These are phyloP conservation scores for Pomatostomus ruficeps DNA, from an alignment of 2,113 vertebrate genomes.

Conservation along the genomic window DNA sequence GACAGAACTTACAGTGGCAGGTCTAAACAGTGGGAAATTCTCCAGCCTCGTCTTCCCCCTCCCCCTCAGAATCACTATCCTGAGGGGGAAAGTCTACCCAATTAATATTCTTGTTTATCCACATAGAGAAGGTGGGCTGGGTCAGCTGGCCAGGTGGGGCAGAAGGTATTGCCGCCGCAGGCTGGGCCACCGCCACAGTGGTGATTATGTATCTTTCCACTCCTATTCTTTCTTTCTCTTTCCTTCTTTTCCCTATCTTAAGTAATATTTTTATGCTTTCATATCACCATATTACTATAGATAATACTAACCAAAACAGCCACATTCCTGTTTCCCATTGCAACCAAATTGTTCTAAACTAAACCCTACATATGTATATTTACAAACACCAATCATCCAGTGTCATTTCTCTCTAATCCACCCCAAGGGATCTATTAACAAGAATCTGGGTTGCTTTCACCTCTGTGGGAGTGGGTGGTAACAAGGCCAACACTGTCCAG, in stretches of 20 bases:
- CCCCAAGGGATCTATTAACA: neutral
- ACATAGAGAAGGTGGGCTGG: no score
- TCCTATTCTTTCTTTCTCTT: neutral
- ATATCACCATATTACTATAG: neutral
- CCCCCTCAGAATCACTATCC: no score
- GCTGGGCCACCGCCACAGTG: no score
- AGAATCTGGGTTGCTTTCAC: neutral
- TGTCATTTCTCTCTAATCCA: rapidly evolving
- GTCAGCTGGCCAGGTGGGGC: no score
- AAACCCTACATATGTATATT: neutral
- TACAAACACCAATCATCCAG: no score
- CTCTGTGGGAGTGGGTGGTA: rapidly evolving
- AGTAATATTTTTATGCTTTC: neutral
- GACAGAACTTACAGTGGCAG: no score
- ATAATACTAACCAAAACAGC: no score
- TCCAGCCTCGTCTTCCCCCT: no score
- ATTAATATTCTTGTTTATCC: no score
- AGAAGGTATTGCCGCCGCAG: no score
- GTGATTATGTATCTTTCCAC: neutral
- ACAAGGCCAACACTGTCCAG: neutral
- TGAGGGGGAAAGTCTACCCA: no score
- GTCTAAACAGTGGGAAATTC: no score
- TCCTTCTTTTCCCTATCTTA: neutral
- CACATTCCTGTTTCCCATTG: neutral
- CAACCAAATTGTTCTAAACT: neutral